Evolutionary conservation across 1,140 invertebrate species (phyloP).

Genomic region (Triops longicaudatus): DNA sequence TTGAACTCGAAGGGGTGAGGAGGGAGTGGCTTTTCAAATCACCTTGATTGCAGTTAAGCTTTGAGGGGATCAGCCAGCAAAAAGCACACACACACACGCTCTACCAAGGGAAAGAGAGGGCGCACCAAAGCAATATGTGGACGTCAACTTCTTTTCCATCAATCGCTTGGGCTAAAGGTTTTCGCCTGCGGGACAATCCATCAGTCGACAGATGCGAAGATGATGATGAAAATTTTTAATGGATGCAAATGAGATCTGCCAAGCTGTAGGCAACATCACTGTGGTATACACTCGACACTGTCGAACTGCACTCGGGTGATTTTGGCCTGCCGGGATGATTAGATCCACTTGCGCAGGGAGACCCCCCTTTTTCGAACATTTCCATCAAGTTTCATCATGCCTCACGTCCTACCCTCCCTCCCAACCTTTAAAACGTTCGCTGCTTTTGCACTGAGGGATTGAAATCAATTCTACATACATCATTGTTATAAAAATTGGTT

Average conservation of each 20-base stretch:
- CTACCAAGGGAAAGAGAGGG: too few species aligned
- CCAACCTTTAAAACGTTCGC: neutral
- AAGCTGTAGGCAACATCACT: neutral
- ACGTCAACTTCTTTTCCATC: slow-evolving; percentile 2
- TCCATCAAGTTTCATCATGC: neutral
- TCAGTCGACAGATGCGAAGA: slow-evolving; percentile 11
- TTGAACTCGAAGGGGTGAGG: too few species aligned
- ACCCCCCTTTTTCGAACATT: neutral
- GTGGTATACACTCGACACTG: neutral
- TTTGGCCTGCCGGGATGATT: neutral
- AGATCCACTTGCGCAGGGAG: neutral
- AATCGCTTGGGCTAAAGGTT: neutral
- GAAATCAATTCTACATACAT: slow-evolving; percentile 9
- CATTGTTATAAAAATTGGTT: neutral
- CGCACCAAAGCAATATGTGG: neutral
- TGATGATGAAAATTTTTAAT: slow-evolving; percentile 13
- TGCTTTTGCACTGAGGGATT: neutral
- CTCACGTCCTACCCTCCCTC: neutral
- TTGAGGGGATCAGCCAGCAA: neutral
- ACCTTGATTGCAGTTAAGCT: too few species aligned
- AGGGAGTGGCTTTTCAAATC: too few species aligned
- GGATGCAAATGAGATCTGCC: slow-evolving; percentile 6
- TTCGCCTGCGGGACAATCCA: neutral
- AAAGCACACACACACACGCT: neutral
- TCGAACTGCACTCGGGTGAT: neutral